A percentile compares a stretch with the other conserved stretches of the same genome.
Conservation (phyloP, 2,888 invertebrate genomes). For the Ennomos fuscantarius region DNA sequence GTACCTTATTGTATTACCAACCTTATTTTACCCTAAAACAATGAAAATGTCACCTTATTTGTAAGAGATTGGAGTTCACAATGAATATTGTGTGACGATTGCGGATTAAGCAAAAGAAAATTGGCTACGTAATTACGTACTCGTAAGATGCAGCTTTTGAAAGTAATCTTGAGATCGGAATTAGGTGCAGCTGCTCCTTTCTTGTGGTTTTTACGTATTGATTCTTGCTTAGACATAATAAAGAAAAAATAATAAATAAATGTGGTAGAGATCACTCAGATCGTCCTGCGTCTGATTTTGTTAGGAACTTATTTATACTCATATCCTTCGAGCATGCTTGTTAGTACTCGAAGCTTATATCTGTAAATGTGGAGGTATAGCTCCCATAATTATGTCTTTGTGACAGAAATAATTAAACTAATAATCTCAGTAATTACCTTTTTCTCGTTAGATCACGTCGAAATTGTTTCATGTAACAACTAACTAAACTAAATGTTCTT, state of each 20-base stretch:
- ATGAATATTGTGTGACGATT: slow-evolving; percentile 7
- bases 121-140: slow-evolving; percentile 36
- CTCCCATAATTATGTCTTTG: no score
- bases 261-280: no score
- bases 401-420: no score
- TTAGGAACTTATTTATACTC: no score
- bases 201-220: background rate
- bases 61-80: background rate
- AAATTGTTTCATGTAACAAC: no score
- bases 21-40: slow-evolving; percentile 9
- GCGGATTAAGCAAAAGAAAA: slow-evolving; percentile 32
- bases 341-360: no score
- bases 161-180: slow-evolving; percentile 10
- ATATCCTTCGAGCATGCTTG: no score
- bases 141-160: slow-evolving; percentile 27
- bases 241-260: background rate
- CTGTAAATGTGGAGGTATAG: no score
- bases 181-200: slow-evolving; percentile 15
- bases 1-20: slow-evolving; percentile 34
- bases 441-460: no score
- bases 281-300: no score
- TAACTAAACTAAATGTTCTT: no score
- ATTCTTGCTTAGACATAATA: background rate
- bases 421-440: no score
- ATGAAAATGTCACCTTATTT: slow-evolving; percentile 17